phyloP scores from a whole-genome alignment of 2,888 invertebrate species.

The Cylloceria caligata region DNA sequence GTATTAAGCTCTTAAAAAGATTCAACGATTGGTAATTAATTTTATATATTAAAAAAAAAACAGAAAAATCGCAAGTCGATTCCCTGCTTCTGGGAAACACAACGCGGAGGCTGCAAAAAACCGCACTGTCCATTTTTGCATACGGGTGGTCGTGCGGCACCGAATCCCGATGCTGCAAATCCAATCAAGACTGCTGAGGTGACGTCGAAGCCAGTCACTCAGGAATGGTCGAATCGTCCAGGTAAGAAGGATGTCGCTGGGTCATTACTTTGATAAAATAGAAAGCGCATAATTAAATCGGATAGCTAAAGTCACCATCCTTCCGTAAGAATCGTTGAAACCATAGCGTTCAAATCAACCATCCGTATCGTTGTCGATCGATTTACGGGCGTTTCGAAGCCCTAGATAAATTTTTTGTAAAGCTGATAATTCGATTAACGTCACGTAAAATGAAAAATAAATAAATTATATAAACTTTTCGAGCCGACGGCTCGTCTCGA shows the following conservation, averaged over 20 bases:
- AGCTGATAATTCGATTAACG: too few relatives aligned
- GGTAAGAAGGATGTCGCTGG: conserved; percentile 71
- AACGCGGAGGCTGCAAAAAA: conserved; percentile 93
- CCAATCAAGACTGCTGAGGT: conserved; percentile 77
- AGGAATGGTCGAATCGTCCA: conserved; percentile 82
- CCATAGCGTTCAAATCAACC: background rate
- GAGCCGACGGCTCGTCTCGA: too few relatives aligned
- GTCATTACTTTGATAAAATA: background rate
- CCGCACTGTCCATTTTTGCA: conserved; percentile 94
- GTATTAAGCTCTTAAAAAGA: background rate
- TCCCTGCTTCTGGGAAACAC: conserved; percentile 95
- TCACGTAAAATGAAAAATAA: too few relatives aligned
- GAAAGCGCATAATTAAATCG: background rate
- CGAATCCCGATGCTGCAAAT: conserved; percentile 72
- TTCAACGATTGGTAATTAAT: conserved; percentile 5
- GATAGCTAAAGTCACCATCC: background rate
- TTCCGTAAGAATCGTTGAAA: background rate
- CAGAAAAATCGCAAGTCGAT: conserved; percentile 93
- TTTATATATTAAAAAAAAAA: background rate
- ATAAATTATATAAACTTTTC: too few relatives aligned
- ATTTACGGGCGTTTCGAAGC: background rate
- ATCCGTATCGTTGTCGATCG: background rate
- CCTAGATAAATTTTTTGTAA: background rate
- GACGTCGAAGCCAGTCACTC: conserved; percentile 78
- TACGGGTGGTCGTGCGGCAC: conserved; percentile 79